Evolutionary conservation across 2,113 vertebrate genomes (phyloP).

Genomic region (Silurus asotus): DNA sequence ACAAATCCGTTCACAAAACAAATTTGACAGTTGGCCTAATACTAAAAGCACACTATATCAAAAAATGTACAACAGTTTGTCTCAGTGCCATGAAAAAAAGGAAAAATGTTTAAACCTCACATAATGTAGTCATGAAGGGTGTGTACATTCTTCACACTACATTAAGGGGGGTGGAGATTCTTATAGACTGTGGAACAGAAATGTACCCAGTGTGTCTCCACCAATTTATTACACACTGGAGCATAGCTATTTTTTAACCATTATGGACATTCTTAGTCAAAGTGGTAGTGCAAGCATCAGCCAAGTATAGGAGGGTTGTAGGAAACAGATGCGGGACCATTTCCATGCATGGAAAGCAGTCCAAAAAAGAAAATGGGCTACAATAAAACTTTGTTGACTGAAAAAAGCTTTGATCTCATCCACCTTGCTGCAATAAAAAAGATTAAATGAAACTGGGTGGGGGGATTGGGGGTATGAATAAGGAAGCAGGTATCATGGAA

Average conservation of each 20-base stretch:
- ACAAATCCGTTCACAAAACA: constrained; percentile 29
- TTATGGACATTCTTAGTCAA: constrained; percentile 63
- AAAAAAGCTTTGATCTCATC: constrained; percentile 62
- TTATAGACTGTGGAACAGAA: constrained; percentile 54
- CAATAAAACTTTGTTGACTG: constrained; percentile 62
- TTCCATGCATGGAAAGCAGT: constrained; percentile 61
- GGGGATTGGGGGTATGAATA: constrained; percentile 41
- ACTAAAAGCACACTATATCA: constrained; percentile 19
- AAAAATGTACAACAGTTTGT: constrained; percentile 6
- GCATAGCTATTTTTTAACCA: constrained; percentile 63
- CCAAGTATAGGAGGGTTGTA: constrained; percentile 60
- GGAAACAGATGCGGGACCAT: constrained; percentile 65
- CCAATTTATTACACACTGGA: constrained; percentile 65
- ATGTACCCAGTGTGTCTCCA: constrained; percentile 63
- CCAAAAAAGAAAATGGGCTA: constrained; percentile 58
- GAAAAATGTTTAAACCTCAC: background rate
- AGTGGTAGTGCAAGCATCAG: constrained; percentile 55
- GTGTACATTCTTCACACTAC: background rate
- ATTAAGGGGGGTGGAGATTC: constrained; percentile 24
- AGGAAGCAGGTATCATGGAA: constrained; percentile 47
- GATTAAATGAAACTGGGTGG: constrained; percentile 38
- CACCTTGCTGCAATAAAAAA: constrained; percentile 58
- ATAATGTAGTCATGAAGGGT: background rate
- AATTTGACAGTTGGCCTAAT: background rate
- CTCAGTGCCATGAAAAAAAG: background rate